Base-by-base conservation (phyloP, 2,888 invertebrate genomes). In the Andrena trimmerana region DNA sequence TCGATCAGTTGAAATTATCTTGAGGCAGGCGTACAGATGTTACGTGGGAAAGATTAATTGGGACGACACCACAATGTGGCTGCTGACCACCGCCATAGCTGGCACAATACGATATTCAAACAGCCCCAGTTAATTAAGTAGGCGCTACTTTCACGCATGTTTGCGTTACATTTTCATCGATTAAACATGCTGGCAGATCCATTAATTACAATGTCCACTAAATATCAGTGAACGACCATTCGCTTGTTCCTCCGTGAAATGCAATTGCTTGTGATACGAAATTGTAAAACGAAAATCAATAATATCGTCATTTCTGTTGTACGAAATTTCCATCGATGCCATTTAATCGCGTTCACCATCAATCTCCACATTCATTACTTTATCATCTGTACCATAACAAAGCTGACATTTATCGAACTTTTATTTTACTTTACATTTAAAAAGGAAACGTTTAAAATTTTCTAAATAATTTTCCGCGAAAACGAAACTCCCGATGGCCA, bases 41-140 rank as follows among this genome's bases (percentile, higher is more conserved):
- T 62, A 31, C 72, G 24, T 31, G 36, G 66, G 24, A 52, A 66
- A 27, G 66, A 67, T 31, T 70, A 77, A 80, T 79, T 76, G 48
- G 42, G 27, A 29, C 24, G n/a, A n/a, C 10, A 16, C n/a, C 54
- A 13, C 33, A 24, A 13, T 48, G 80, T 54, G 79, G 69, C 29
- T 42, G 42, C 42, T 33, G 24, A 63, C 69, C 57, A n/a, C 60
- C 10, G 27, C 33, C 24, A 65, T 78, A 31, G 42, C 5, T 7
- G 7, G 6, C 8, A 36, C 27, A 4, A 74, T 48, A 48, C 27
- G 20, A 68, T 54, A 54, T 48, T 66, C 36, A 27, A 75, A 75
- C 71, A 72, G 29, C 31, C 13, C 42, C 13, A 20, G 1, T n/a
- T 52, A 62, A 63, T 48, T 68, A 69, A 69, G 36, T 52, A 62